Base-by-base conservation (phyloP, 2,888 invertebrate species). In the Lithophane socia region DNA sequence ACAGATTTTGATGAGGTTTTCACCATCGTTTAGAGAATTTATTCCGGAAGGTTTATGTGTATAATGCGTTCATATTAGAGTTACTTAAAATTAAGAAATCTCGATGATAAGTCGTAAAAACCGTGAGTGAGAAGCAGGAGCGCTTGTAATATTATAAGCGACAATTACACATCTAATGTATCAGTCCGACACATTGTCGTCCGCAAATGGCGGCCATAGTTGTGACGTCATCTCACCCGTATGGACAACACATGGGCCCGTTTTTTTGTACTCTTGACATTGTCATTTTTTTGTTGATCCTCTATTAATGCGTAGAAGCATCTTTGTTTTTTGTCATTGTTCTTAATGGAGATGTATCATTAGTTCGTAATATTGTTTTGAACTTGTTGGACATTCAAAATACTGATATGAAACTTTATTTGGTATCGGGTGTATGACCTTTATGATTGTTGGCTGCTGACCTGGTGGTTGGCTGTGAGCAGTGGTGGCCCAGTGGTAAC, bases 201-300 rank as follows among this genome's bases (percentile, higher is more conserved):
- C 68, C n/a, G 56, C 70, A 67, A 75, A 73, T 71, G 81, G 85
- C 67, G 44, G 29, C 82, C 69, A 71, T 56, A 18, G 9, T 56
- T 52, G 21, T 85, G 64, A 82, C 85, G 84, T 84, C 85, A 84
- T 71, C 13, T 10, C n/a, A 44, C 29, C 75, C 84, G 75, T 85
- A 80, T 84, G 84, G 21, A 12, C 66, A 69, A 75, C 84, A 84
- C 61, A 85, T 84, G 84, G 75, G 29, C 18, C 16, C 9, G 73
- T 64, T 76, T 74, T 29, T 83, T 61, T n/a, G 0, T 75, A 77
- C 42, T 65, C 56, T 44, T 80, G 70, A 73, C 67, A 67, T 75
- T 80, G 80, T 75, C 0, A 3, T 83, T 65, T 72, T 77, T 80
- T 84, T 74, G 75, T 70, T 64, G 44, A 18, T 24, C 29, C 13